Base-by-base conservation (phyloP, 1,140 invertebrate genomes). In the Oncopeltus fasciatus region DNA sequence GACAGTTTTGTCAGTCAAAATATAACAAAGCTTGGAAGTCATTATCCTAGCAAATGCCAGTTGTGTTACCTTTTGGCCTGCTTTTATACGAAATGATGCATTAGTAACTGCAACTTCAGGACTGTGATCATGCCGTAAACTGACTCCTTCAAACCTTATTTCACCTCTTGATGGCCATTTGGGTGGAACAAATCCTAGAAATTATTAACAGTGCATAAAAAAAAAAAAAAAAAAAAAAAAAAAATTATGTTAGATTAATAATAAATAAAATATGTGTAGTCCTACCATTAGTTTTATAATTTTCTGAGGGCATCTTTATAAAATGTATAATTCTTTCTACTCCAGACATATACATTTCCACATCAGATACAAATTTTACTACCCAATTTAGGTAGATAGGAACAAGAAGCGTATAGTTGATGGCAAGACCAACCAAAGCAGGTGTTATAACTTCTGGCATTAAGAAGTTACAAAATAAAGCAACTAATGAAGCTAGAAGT, bases 381-480 rank as follows among this genome's bases (percentile, higher is more conserved):
- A 88, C 83, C 81, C 86, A 88, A 68, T 87, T 88, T 44, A 90
- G 76, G 73, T 88, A 90, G 67, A 87, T 82, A 18, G 87, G 87
- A 62, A 90, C 80, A 57, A 90, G 74, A 20, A 90, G 78, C n/a
- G 86, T 83, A 72, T 89, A 90, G 68, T 86, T 84, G 65, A 88
- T 84, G 31, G 86, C 84, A 60, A 89, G 72, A 2, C 85, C 87
- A 29, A 85, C 81, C 61, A 83, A 71, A 14, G 83, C 79, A 1
- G 81, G 78, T 31, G 81, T 80, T 2, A 84, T 77, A 16, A 76
- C 71, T 59, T 72, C 69, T 0, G 78, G 77, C 59, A 75, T 74
- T 20, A 79, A 64, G 57, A 77, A 70, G 2, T 78, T 80, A 51
- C 78, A 78, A 56, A 79, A 70, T 65, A 85, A 69, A 18, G 84